A percentile compares a stretch with the other conserved stretches of the same genome.
Evolutionary conservation across 2,797 vertebrate species (phyloP).

Genomic region (Melanotaenia parkinsoni): DNA sequence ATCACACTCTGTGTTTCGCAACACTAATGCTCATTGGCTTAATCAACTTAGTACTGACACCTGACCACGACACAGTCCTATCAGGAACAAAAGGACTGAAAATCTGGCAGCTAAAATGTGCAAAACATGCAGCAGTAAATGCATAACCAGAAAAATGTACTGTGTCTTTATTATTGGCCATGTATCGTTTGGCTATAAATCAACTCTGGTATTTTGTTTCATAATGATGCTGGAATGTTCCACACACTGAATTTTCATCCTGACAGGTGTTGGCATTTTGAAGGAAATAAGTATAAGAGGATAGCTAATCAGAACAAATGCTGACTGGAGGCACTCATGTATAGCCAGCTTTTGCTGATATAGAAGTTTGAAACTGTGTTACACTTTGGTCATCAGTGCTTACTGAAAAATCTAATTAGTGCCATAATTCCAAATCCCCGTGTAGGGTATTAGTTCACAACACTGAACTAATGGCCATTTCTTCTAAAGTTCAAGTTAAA

Average conservation of each 20-base stretch:
- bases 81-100: not conserved
- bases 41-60: not conserved
- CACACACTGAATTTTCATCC: no score
- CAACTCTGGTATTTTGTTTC: no score
- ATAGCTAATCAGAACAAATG: constrained; percentile 22
- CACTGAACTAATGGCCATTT: constrained; percentile 7
- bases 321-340: constrained; percentile 9
- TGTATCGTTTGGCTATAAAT: not conserved
- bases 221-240: no score
- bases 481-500: constrained; percentile 24
- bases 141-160: not conserved
- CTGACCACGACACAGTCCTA: not conserved
- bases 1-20: not conserved
- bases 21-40: not conserved
- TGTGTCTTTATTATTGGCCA: not conserved
- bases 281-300: constrained; percentile 9
- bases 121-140: not conserved
- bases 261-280: constrained; percentile 12
- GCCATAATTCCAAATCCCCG: constrained; percentile 20
- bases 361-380: constrained; percentile 12
- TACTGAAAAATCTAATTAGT: constrained; percentile 22
- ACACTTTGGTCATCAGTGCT: constrained; percentile 23
- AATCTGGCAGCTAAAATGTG: not conserved
- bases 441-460: not conserved
- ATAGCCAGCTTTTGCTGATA: constrained; percentile 21